Conservation (phyloP, 2,888 invertebrate species). For the Orgyia antiqua region DNA sequence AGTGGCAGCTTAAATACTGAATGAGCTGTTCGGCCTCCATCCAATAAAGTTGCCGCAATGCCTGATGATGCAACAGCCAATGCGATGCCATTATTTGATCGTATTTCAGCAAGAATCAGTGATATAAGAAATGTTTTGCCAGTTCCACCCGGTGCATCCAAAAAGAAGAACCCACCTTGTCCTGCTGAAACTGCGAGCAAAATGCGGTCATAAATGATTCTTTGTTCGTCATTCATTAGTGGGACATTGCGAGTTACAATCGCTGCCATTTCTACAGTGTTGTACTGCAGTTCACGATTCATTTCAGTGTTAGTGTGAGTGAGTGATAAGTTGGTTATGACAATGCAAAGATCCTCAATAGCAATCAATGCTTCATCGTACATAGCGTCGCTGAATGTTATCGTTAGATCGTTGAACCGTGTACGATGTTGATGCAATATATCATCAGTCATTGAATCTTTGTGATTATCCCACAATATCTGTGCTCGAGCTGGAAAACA, state of each 20-base stretch:
- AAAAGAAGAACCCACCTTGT: conserved; percentile 6
- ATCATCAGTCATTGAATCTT: conserved; percentile 21
- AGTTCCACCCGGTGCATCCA: conserved; percentile 2
- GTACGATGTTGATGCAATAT: conserved; percentile 21
- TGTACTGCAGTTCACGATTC: conserved; percentile 22
- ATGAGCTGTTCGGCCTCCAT: conserved; percentile 7
- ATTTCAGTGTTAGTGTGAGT: conserved; percentile 17
- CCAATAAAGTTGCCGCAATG: conserved; percentile 7
- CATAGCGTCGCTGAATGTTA: conserved; percentile 17
- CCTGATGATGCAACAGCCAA: conserved; percentile 6
- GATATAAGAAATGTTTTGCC: conserved; percentile 1
- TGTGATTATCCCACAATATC: conserved; percentile 17
- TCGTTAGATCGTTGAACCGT: conserved; percentile 19
- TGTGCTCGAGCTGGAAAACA: conserved; percentile 10
- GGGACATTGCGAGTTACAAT: conserved; percentile 15
- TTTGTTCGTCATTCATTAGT: conserved; percentile 16
- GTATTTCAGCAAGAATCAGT: not conserved
- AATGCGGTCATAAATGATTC: conserved; percentile 12
- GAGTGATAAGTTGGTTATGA: conserved; percentile 5
- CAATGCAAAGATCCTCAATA: conserved; percentile 20
- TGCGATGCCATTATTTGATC: conserved; percentile 5
- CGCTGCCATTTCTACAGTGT: conserved; percentile 15
- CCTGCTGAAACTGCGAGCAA: conserved; percentile 14
- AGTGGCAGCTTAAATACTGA: conserved; percentile 7
- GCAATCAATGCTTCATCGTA: conserved; percentile 17